Evolutionary conservation across 2,888 invertebrate species (phyloP).

Genomic region (Aphrophora alni): DNA sequence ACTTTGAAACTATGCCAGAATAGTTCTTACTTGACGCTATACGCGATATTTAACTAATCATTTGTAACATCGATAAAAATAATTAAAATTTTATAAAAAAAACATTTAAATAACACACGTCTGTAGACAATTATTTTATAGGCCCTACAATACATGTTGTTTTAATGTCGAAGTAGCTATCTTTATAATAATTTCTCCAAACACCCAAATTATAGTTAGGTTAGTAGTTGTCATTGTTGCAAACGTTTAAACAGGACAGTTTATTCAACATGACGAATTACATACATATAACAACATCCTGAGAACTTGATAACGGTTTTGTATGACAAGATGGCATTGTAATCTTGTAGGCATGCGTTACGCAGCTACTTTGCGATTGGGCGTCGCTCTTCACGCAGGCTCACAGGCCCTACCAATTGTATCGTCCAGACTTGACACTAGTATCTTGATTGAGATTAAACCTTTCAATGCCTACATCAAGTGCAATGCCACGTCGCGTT

Average conservation of each 20-base stretch:
- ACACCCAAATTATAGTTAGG: too few species aligned
- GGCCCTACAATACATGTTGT: too few species aligned
- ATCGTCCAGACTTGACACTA: neutral
- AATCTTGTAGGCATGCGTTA: neutral
- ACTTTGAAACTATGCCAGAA: neutral
- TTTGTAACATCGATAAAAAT: too few species aligned
- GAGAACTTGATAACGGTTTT: neutral
- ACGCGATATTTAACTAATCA: too few species aligned
- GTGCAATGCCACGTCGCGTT: neutral
- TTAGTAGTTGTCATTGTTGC: too few species aligned
- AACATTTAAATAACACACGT: too few species aligned
- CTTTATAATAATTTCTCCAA: too few species aligned
- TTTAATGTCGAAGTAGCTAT: too few species aligned
- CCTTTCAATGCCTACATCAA: neutral
- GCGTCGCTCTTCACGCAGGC: neutral
- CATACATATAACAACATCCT: neutral
- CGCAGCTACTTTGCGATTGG: neutral
- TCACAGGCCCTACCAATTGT: neutral
- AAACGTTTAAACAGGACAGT: too few species aligned
- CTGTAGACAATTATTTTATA: too few species aligned
- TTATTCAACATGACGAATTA: neutral
- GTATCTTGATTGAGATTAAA: neutral
- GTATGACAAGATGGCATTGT: neutral
- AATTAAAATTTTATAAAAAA: too few species aligned
- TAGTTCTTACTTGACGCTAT: neutral